Conservation (phyloP, 2,888 invertebrate genomes). For the Megalurothrips usitatus region DNA sequence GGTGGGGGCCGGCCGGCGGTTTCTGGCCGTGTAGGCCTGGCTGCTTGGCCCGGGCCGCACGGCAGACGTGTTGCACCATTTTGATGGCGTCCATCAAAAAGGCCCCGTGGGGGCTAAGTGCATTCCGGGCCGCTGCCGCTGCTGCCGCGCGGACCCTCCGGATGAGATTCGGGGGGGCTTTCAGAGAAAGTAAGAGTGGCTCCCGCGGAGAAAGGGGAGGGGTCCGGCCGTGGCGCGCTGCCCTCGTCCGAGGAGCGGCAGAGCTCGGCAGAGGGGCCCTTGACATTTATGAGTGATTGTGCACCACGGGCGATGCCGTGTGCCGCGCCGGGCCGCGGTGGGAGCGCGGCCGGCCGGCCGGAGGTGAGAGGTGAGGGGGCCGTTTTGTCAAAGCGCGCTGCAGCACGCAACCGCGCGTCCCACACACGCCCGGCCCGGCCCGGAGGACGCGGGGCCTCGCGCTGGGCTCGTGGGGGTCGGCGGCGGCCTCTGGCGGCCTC, state of each 20-base stretch:
- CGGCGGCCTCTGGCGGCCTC: not conserved
- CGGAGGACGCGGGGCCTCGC: not conserved
- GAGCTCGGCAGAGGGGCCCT: not conserved
- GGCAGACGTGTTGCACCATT: not conserved
- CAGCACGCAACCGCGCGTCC: not conserved
- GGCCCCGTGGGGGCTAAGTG: not conserved
- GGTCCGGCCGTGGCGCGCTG: no score
- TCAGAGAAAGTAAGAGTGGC: slow-evolving; percentile 21
- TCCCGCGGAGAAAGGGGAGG: not conserved
- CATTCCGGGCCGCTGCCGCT: not conserved
- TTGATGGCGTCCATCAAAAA: not conserved
- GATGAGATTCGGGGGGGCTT: not conserved
- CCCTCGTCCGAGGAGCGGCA: not conserved
- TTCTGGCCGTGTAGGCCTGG: not conserved
- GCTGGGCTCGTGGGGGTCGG: no score
- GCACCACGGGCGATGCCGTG: not conserved
- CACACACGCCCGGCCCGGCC: no score
- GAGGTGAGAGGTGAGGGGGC: not conserved
- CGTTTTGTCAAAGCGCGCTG: slow-evolving; percentile 11
- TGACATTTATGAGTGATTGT: slow-evolving; percentile 26
- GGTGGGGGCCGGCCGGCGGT: no score
- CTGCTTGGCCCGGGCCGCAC: not conserved
- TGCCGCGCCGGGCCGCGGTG: not conserved
- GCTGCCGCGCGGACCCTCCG: not conserved
- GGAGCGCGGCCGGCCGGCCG: not conserved